Evolutionary conservation across 2,888 invertebrate genomes (phyloP).

Genomic region (Tricholauxania praeusta): DNA sequence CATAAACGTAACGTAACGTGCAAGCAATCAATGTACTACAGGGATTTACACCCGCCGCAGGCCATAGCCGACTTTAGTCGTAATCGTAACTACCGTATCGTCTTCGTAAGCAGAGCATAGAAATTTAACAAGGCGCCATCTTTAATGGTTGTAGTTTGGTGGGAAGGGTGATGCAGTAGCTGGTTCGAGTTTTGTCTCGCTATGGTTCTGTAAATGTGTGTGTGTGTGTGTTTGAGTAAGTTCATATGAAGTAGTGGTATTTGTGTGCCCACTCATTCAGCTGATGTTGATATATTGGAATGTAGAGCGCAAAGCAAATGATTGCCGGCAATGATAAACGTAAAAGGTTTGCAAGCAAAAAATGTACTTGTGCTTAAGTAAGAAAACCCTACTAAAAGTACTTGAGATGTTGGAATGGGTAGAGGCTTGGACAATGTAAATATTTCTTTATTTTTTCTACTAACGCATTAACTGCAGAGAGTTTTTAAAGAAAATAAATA

Average conservation of each 20-base stretch:
- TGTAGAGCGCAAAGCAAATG: conserved; percentile 15
- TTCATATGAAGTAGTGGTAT: no score
- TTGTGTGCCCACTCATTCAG: no score
- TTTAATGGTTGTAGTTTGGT: conserved; percentile 1
- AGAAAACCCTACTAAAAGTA: no score
- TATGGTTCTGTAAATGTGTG: background rate
- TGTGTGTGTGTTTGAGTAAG: background rate
- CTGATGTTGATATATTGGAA: conserved; percentile 24
- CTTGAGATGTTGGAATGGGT: no score
- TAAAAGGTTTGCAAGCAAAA: no score
- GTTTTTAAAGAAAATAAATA: no score
- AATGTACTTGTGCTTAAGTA: no score
- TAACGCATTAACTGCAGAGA: no score
- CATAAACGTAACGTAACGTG: conserved; percentile 10
- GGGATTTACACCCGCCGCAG: conserved; percentile 27
- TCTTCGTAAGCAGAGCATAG: background rate
- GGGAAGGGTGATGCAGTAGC: background rate
- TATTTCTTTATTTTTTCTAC: no score
- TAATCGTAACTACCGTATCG: background rate
- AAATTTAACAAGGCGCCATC: conserved; percentile 28
- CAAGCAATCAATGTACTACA: conserved; percentile 36
- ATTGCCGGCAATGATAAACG: background rate
- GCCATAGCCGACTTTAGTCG: conserved; percentile 5
- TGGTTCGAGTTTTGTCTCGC: background rate
- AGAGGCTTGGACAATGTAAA: no score